Base-by-base conservation (phyloP, 2,888 invertebrate species). In the Agrilus cyanescens region DNA sequence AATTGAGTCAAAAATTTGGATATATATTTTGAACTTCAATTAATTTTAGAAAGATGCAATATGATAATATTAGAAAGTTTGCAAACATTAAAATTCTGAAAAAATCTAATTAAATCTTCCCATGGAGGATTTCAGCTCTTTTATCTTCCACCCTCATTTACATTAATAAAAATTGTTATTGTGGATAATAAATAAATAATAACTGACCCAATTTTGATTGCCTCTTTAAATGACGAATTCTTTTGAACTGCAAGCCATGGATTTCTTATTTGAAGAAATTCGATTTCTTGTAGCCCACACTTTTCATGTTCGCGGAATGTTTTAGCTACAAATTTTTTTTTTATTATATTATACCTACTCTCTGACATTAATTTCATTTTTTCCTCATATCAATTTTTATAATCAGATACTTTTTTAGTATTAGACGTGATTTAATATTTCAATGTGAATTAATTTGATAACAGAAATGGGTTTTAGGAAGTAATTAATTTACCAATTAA, bases 231-330 rank as follows among this genome's bases (percentile, higher is more conserved):
- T 0, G 78, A 74, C 1, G 76, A 74, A 46, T 77, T 69, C 55
- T 76, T 79, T 50, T 74, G 71, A 2, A 79, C 72, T 0, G 78
- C 76, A 37, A 79, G 54, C 74, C 74, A 78, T 0, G 79, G 78
- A 56, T 78, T 77, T 1, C 75, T 71, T 0, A 78, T 76, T 63
- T 78, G 75, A 25, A 79, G 57, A 47, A 56, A 67, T 16, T 58
- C 73, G 52, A 84, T 80, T 60, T 82, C 82, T 42, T 76, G 72
- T 6, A 84, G 61, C 0, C 78, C 80, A 57, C 85, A 85, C 58
- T 84, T 85, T 61, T 84, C 80, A 12, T 75, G 74, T 58, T 84
- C 84, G 12, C 71, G 65, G 55, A 79, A 84, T 38, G 76, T 78
- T 62, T 80, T 79, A 18, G 77, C 69, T 38, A 77, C 73, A 43